Conservation (phyloP, 2,113 vertebrate genomes). For the Jacana jacana region DNA sequence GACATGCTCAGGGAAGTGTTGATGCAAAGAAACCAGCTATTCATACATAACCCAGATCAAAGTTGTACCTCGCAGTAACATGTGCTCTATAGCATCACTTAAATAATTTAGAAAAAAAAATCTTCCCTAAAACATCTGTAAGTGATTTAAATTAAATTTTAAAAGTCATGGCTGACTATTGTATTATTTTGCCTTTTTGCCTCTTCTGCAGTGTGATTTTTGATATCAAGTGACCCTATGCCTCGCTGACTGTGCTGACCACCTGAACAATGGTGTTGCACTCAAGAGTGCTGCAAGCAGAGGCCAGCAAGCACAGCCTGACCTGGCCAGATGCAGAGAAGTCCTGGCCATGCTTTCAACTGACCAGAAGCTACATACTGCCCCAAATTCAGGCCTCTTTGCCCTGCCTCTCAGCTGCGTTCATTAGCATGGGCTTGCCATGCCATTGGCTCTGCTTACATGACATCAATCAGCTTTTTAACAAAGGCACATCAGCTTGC, state of each 20-base stretch:
- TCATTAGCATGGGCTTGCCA: neutral
- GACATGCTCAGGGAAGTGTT: neutral
- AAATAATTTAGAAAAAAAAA: conserved; percentile 21
- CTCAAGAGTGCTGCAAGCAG: fast-evolving
- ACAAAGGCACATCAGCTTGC: neutral
- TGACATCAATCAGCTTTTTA: neutral
- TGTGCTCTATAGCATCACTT: neutral
- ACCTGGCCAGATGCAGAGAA: neutral
- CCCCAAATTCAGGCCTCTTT: neutral
- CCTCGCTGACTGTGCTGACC: neutral
- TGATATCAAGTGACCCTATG: neutral
- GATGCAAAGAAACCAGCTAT: neutral
- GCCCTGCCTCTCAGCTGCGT: neutral
- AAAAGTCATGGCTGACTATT: neutral
- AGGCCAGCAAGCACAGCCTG: neutral
- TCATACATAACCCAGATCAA: neutral
- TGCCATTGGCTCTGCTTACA: neutral
- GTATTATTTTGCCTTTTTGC: neutral
- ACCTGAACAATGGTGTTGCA: fast-evolving
- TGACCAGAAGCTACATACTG: neutral
- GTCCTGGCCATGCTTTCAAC: neutral
- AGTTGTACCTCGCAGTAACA: neutral
- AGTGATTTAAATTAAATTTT: conserved; percentile 32
- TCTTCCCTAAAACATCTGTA: conserved; percentile 11
- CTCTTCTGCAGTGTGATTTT: neutral